These are phyloP conservation scores for Orientallactaga bullata DNA, from an alignment of 2,113 vertebrate genomes.

Conservation along the genomic window DNA sequence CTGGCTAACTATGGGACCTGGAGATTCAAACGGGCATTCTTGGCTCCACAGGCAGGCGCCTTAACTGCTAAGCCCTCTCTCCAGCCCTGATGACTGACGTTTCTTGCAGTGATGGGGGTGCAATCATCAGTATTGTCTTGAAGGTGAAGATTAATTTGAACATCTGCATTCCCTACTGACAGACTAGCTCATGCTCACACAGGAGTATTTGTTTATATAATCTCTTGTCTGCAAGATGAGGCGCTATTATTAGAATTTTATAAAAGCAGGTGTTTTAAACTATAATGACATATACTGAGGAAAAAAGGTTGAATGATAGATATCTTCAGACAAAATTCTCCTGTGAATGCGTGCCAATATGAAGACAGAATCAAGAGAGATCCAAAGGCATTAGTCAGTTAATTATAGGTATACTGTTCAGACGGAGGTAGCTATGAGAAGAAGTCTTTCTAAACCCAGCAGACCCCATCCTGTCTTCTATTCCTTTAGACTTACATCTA, in stretches of 20 bases:
- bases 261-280: not conserved
- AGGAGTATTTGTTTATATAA: not conserved
- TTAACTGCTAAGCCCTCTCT: too few relatives aligned
- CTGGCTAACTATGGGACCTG: too few relatives aligned
- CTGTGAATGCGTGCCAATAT: not conserved
- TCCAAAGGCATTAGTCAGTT: not conserved
- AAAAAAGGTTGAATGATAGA: not conserved
- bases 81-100: not conserved
- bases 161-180: not conserved
- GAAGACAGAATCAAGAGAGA: not conserved
- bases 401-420: not conserved
- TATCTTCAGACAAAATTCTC: conserved; percentile 1
- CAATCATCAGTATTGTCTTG: not conserved
- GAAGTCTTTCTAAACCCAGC: not conserved
- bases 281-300: not conserved
- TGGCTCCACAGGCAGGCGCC: too few relatives aligned
- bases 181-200: not conserved
- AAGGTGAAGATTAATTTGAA: not conserved
- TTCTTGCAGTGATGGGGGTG: not conserved
- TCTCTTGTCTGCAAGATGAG: not conserved
- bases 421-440: not conserved
- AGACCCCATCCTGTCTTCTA: not conserved
- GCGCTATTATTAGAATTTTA: not conserved
- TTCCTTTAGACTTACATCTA: not conserved
- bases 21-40: too few relatives aligned